A percentile compares a stretch with the other conserved stretches of the same genome.
Evolutionary conservation across 2,113 vertebrate species (phyloP).

Genomic region (Plotosus lineatus): DNA sequence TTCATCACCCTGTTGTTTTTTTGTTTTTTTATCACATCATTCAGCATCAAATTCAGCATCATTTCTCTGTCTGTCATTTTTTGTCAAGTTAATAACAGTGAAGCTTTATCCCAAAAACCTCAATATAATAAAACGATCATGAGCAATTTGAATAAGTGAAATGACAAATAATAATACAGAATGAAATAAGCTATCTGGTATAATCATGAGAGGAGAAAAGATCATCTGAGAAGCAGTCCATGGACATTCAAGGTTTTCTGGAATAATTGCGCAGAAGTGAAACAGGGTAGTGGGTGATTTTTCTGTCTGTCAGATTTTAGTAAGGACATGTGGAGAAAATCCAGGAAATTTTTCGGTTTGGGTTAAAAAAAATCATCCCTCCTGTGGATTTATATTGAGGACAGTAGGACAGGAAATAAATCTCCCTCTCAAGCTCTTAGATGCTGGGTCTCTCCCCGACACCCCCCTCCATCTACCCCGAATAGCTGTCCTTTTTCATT

Average conservation of each 20-base stretch:
- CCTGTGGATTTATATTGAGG: constrained; percentile 7
- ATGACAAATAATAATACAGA: constrained; percentile 26
- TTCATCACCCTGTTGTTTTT: constrained; percentile 3
- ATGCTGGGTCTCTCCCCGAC: not conserved
- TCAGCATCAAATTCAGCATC: not conserved
- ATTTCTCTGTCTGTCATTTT: constrained; percentile 6
- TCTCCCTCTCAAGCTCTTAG: not conserved
- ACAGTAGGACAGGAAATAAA: constrained; percentile 36
- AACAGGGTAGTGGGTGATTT: not conserved
- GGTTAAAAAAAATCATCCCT: not conserved
- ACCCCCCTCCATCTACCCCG: not conserved
- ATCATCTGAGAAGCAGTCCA: not conserved
- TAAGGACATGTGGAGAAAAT: not conserved
- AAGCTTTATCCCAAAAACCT: not conserved
- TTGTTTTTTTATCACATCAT: not conserved
- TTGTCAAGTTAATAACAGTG: constrained; percentile 25
- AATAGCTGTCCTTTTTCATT: not conserved
- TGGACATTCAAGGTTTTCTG: not conserved
- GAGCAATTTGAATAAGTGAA: constrained; percentile 17
- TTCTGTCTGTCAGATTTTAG: not conserved
- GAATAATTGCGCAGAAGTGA: not conserved
- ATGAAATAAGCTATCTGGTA: not conserved
- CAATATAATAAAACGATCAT: not conserved
- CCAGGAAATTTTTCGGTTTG: not conserved
- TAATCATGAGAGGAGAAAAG: too few species aligned